Evolutionary conservation across 1,140 invertebrate genomes (phyloP), one percentile per base, ranked within the genome.

Genomic region (Penaeus chinensis): DNA sequence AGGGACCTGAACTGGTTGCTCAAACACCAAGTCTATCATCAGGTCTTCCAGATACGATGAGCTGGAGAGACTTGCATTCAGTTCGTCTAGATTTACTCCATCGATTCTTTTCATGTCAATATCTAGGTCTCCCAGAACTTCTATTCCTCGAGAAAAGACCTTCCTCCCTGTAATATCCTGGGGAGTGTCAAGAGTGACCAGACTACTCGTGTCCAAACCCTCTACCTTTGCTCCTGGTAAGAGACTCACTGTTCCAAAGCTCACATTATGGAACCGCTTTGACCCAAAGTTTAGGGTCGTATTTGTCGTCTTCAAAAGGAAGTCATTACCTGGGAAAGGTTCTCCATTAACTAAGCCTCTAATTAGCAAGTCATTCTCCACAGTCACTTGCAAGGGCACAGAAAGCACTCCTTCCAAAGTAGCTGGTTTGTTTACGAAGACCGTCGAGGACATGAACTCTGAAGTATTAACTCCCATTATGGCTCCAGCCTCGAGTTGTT

Each of bases 381-480:
- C 77, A 19, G 79, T 63, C 42, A 86, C 77, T 54, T 54, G 47
- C 10, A 74, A 61, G 2, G 77, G 77, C 1, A 80, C 77, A 4
- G 47, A n/a, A 5, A 86, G 63, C 22, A 37, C 66, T 20, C 84
- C 84, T 0, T 32, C 24, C 42, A 80, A 37, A 2, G 37, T 78
- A 1, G 84, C 77, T 69, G 84, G 42, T 32, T 24, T 22, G 78
- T 86, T 42, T 22, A 18, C 65, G 84, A 86, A 86, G 1, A 86
- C 84, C 7, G 84, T 86, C 2, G 84, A 81, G 1, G 77, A 65
- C 84, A 86, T 86, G 77, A 80, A 86, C 18, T 80, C n/a, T 10
- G 20, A 42, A 18, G 78, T 81, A 78, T 86, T 66, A 11, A 86
- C 78, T 66, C 84, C 84, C 84, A 86, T 86, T 22, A 86, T 86